Evolutionary conservation across 2,888 invertebrate species (phyloP).

Genomic region (Agrochola lota): DNA sequence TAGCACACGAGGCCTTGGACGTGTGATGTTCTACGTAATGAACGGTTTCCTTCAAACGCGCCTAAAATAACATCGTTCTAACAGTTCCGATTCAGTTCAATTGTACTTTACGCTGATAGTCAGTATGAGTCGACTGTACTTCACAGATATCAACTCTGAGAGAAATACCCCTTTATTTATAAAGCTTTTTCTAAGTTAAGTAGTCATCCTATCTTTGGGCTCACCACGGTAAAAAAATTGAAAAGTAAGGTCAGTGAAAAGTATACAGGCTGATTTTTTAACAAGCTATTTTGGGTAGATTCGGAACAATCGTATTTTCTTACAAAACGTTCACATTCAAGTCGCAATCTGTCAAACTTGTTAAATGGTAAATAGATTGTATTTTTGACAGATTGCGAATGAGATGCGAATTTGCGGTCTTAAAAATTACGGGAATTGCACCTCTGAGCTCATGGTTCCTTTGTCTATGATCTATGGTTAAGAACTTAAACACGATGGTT

Average conservation of each 20-base stretch:
- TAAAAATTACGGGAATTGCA: no score
- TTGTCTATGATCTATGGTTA: no score
- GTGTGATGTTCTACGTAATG: slow-evolving; percentile 74
- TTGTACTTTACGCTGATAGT: slow-evolving; percentile 27
- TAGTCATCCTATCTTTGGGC: background rate
- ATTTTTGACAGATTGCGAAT: no score
- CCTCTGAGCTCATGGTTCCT: no score
- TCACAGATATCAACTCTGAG: background rate
- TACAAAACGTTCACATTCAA: no score
- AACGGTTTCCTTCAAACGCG: slow-evolving; percentile 76
- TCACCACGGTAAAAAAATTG: background rate
- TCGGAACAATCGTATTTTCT: no score
- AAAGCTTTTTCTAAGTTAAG: no score
- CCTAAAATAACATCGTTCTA: slow-evolving; percentile 61
- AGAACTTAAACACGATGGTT: background rate
- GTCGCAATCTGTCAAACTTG: no score
- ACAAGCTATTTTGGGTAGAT: background rate
- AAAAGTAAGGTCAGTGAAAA: background rate
- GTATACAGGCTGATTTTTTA: background rate
- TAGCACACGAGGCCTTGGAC: slow-evolving; percentile 67
- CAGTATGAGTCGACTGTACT: background rate
- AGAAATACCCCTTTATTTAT: background rate
- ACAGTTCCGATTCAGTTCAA: slow-evolving; percentile 27
- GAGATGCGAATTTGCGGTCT: no score
- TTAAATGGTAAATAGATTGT: no score